phyloP scores from a whole-genome alignment of 2,888 invertebrate species.

The Athetis lepigone region DNA sequence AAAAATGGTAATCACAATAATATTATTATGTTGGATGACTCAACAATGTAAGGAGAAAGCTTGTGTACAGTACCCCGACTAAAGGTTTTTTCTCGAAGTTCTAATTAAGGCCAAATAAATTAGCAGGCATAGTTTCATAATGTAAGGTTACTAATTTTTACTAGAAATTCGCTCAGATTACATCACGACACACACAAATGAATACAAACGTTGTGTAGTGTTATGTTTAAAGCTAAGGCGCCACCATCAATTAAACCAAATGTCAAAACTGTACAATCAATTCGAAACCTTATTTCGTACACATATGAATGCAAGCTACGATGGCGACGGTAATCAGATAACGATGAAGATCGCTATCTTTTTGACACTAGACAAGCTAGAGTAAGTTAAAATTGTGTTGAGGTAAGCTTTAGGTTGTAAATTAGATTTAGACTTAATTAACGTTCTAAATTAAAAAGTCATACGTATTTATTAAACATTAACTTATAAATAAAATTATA shows the following conservation, averaged over 20 bases:
- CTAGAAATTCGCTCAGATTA: background rate
- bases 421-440: constrained; percentile 12
- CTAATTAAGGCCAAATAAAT: background rate
- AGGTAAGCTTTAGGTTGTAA: no score
- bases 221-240: constrained; percentile 14
- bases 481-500: no score
- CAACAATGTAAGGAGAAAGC: background rate
- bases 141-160: background rate
- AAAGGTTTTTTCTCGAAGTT: background rate
- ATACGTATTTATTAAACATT: no score
- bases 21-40: no score
- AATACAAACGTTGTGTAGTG: constrained; percentile 6
- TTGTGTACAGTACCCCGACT: background rate
- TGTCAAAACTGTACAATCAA: background rate
- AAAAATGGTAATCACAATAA: no score
- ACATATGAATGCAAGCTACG: constrained; percentile 4
- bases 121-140: background rate
- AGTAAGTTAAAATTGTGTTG: constrained; percentile 36
- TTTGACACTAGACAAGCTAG: constrained; percentile 48
- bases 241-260: constrained; percentile 39
- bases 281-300: constrained; percentile 12
- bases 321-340: constrained; percentile 21
- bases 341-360: constrained; percentile 50
- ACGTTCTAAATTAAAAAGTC: constrained; percentile 29
- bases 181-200: background rate